Evolutionary conservation across 2,797 vertebrate genomes (phyloP), one percentile per base, ranked within the genome.

Genomic region (Bovichtus variegatus): DNA sequence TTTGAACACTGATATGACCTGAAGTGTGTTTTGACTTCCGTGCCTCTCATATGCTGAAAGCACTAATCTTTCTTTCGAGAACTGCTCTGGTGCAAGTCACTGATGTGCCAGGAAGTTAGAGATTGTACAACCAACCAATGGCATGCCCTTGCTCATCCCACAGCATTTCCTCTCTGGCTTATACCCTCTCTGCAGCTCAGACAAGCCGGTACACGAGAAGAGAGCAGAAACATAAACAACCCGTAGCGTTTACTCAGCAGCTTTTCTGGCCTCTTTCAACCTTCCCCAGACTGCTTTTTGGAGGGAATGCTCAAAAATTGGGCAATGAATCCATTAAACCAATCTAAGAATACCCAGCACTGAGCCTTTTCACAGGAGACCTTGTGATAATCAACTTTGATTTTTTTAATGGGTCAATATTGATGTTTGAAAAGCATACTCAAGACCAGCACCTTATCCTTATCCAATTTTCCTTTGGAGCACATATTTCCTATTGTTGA

Each of bases 131-230:
- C 5, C 25, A 60, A 57, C 62, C 76, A 71, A 59, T 73, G 38
- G 55, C 74, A 62, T 74, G 80, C 38, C 46, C 54, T 64, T 18
- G 34, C 76, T 90, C 84, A 74, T 82, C 58, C 62, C 16, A 6
- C 43, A 58, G 62, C 29, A 49, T 77, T 84, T 89, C 81, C 88
- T 85, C 38, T 75, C 50, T 36, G 73, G 73, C 58, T 84, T 71
- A 61, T 3, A 31, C 8, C 12, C 16, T 78, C 43, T 46, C 54
- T 46, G 51, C 44, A 57, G 71, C 76, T 43, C 64, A 57, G 71
- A 75, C 84, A 78, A 76, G 83, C 71, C 75, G 15, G 15, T 38
- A 60, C 90, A 83, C 0, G 71, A 81, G 62, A 57, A 3, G 18
- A 53, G 47, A 80, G 44, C 46, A 5, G 77, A 59, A 83, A 75